Evolutionary conservation across 2,888 invertebrate genomes (phyloP), one percentile per base, ranked within the genome.

Genomic region (Sympetrum striolatum): DNA sequence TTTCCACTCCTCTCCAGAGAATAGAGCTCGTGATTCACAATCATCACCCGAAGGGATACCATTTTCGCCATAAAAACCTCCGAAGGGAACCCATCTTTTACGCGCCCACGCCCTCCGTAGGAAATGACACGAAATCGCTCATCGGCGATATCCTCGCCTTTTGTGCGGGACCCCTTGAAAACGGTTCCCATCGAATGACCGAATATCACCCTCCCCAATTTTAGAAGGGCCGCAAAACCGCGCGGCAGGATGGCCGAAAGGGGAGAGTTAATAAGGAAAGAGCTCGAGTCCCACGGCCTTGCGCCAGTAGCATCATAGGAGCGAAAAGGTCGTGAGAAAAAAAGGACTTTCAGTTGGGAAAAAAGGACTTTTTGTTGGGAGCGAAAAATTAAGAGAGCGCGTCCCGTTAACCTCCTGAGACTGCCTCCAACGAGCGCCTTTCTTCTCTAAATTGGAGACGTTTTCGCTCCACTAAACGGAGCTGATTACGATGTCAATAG

Each of bases 181-280:
- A 25, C 25, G 73, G 25, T 73, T 73, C 73, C 73, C 73, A 73
- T 31, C 73, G 73, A 73, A 73, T 73, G 3, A 60, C 82, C 48
- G 44, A 82, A 82, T 82, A 82, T 82, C 82, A 58, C 82, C 37
- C 18, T 31, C 58, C 82, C 82, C 82, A 82, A 82, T 82, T 82
- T 82, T 82, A 82, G 82, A 82, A 53, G 82, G 53, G 44, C 82
- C 58, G 58, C 82, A 82, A 82, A 82, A 82, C 82, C 82, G 82
- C 82, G 82, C 58, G 82, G 82, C 82, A 82, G 53, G 58, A 82
- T 35, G 82, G 53, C 37, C 86, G 37, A 31, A 86, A 37, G 86
- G 86, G 86, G 60, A 48, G 86, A 86, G 86, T 86, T 86, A 86
- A 86, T 86, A 86, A 86, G 86, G 86, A 86, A 86, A 60, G 86